A percentile compares a stretch with the other conserved stretches of the same genome.
phyloP scores from a whole-genome alignment of 2,113 vertebrate species.

The Salvelinus sp. region DNA sequence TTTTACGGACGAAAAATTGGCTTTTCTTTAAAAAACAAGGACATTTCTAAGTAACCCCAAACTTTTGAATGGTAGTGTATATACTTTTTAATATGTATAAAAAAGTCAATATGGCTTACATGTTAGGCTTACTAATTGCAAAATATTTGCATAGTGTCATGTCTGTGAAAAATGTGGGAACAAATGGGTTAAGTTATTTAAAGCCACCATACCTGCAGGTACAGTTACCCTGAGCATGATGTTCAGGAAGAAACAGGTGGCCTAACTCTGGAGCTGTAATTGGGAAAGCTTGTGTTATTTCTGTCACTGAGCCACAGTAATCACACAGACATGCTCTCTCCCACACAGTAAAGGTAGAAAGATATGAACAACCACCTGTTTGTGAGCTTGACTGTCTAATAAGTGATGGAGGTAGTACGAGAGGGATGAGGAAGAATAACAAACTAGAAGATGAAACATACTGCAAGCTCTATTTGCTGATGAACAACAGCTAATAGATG shows the following conservation, averaged over 20 bases:
- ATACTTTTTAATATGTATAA: too few species aligned
- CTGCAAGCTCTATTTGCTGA: not conserved
- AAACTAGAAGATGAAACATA: not conserved
- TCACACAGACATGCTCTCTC: slow-evolving; percentile 5
- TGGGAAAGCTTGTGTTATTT: slow-evolving; percentile 5
- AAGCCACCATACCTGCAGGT: not conserved
- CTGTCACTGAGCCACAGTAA: slow-evolving; percentile 6
- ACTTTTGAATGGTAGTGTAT: too few species aligned
- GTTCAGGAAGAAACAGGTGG: slow-evolving; percentile 7
- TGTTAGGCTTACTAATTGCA: too few species aligned
- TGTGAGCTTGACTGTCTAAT: slow-evolving; percentile 4
- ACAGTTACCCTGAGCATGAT: slow-evolving; percentile 5
- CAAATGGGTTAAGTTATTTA: not conserved
- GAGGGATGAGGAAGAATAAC: not conserved
- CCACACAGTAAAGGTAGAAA: not conserved
- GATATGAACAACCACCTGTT: not conserved
- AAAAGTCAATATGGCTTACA: too few species aligned
- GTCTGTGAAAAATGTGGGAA: too few species aligned
- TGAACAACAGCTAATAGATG: not conserved
- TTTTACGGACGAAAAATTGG: too few species aligned
- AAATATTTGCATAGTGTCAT: too few species aligned
- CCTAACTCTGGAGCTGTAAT: slow-evolving; percentile 2
- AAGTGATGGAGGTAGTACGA: slow-evolving; percentile 2
- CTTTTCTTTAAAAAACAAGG: too few species aligned
- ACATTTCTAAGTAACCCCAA: too few species aligned